Conservation (phyloP, 2,888 invertebrate species). For the Phyllotreta cruciferae region DNA sequence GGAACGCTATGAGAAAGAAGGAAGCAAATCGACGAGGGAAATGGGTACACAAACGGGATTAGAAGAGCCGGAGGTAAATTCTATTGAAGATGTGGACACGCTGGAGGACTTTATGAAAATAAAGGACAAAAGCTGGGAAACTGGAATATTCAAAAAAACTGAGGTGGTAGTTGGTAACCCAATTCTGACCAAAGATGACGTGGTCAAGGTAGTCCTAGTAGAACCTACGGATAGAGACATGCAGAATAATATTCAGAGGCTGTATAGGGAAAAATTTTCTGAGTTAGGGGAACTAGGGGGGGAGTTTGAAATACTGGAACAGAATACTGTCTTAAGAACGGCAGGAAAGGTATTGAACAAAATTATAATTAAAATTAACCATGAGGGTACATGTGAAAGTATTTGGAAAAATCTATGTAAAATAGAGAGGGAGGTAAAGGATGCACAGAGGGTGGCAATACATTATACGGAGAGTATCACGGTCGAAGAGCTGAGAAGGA, state of each 20-base stretch:
- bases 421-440: background rate
- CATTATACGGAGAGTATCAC: background rate
- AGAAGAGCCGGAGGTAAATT: background rate
- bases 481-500: slow-evolving; percentile 1
- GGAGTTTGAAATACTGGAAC: slow-evolving; percentile 9
- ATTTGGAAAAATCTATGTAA: background rate
- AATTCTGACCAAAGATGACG: background rate
- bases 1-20: no score
- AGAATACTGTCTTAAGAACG: background rate
- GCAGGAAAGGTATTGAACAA: background rate
- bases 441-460: background rate
- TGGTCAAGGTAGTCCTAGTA: slow-evolving; percentile 27
- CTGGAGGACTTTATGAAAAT: slow-evolving; percentile 1
- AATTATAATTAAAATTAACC: slow-evolving; percentile 5
- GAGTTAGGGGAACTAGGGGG: slow-evolving; percentile 11
- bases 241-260: slow-evolving; percentile 23
- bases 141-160: slow-evolving; percentile 1
- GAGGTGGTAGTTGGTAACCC: slow-evolving; percentile 15
- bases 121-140: background rate
- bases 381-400: background rate
- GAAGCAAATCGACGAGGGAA: no score
- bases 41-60: no score
- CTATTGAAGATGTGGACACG: background rate
- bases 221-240: slow-evolving; percentile 28
- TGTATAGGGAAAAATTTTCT: slow-evolving; percentile 29